Evolutionary conservation across 2,888 invertebrate species (phyloP), one percentile per base, ranked within the genome.

Genomic region (Drosophila leonis): DNA sequence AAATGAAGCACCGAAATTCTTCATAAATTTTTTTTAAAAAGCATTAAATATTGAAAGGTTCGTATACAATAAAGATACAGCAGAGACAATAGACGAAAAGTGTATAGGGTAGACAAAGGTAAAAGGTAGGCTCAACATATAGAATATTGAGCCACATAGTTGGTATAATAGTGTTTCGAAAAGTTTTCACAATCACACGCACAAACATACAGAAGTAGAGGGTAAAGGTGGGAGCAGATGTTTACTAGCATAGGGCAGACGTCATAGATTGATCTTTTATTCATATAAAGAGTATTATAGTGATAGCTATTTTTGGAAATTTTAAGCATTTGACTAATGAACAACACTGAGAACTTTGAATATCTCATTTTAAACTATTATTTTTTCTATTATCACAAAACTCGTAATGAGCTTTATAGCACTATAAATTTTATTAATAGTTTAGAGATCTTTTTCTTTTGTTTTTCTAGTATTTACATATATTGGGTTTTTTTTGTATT

Each of bases 21-120:
- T 42, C 35, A 35, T 35, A 33, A 6, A 63, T 62, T 60, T 24
- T 57, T 72, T 69, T 57, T 79, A 79, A 79, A 79, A 79, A 79
- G 79, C 79, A 79, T 74, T 79, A 79, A 79, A 79, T 79, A 79
- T 79, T 59, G 70, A 59, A 49, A 49, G 49, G 39, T 44, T 80
- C 60, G 29, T 48, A 59, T 37, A 69, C 57, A 35, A 48, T 48
- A 60, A n/a, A 60, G 65, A 69, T 61, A 81, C 63, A 80, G 72
- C 75, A 64, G 24, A 72, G 57, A 61, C 31, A 65, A 60, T 56
- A 56, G 54, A 65, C 41, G 37, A 41, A 68, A 33, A 57, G 64
- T 60, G 57, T 59, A 1, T 37, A 37, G 55, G 55, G 56, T 42
- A 75, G 33, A 54, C 18, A 46, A 27, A 68, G 27, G 64, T 27